These are phyloP conservation scores for Leptosomus discolor DNA, from an alignment of 2,113 vertebrate species.

Conservation along the genomic window DNA sequence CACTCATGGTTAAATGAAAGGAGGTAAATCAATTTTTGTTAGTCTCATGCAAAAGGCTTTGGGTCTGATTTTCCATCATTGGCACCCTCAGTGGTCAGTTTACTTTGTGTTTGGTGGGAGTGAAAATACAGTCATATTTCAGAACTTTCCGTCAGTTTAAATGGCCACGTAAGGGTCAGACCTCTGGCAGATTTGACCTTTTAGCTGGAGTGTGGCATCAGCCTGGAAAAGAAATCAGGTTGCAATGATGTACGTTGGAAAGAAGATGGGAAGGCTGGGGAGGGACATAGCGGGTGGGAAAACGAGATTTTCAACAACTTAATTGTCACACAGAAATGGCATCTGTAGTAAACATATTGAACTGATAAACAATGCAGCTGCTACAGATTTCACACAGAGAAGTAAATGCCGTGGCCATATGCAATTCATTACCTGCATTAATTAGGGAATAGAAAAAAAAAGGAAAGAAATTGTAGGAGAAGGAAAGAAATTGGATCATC, in stretches of 20 bases:
- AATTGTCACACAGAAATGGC: constrained; percentile 60
- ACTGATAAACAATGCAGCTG: constrained; percentile 64
- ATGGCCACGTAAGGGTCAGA: not conserved
- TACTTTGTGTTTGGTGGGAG: not conserved
- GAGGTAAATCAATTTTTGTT: constrained; percentile 1
- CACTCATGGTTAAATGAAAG: not conserved
- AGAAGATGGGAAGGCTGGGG: not conserved
- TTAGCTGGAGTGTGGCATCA: not conserved
- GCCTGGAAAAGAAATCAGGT: not conserved
- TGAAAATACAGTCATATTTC: not conserved
- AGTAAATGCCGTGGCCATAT: constrained; percentile 52
- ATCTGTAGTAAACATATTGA: constrained; percentile 69
- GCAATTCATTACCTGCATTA: constrained; percentile 63
- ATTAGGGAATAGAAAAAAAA: constrained; percentile 36
- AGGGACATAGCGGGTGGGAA: constrained; percentile 4
- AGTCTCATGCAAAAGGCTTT: not conserved
- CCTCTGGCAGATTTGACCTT: not conserved
- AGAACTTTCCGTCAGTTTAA: not conserved
- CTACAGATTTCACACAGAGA: constrained; percentile 57
- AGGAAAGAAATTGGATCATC: not conserved
- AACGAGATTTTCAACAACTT: constrained; percentile 37
- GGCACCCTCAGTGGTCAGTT: not conserved
- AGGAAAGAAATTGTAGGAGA: not conserved
- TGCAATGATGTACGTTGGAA: not conserved
- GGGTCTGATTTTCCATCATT: not conserved